These are phyloP conservation scores for Lycocerus yunnanus DNA, from an alignment of 2,888 invertebrate species.

Conservation along the genomic window DNA sequence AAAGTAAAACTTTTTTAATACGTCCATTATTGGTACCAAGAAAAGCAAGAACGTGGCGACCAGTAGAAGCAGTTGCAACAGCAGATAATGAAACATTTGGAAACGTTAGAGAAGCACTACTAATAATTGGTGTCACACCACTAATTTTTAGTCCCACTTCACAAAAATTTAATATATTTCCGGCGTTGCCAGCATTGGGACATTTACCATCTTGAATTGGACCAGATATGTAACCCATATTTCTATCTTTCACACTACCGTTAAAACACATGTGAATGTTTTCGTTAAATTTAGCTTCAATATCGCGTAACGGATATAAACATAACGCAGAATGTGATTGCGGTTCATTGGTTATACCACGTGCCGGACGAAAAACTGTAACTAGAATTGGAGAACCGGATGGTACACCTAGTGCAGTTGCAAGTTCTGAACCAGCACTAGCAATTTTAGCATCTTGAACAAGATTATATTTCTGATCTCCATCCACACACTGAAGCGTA, in stretches of 20 bases:
- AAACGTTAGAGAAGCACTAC: conserved; percentile 77
- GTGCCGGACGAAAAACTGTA: conserved; percentile 87
- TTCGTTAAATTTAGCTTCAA: conserved; percentile 91
- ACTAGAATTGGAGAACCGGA: conserved; percentile 82
- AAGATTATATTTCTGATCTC: conserved; percentile 79
- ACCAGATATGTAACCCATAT: conserved; percentile 89
- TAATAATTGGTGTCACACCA: conserved; percentile 81
- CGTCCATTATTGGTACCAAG: conserved; percentile 85
- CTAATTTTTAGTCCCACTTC: conserved; percentile 91
- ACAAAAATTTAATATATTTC: conserved; percentile 91
- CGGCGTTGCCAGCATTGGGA: conserved; percentile 83
- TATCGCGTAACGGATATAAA: conserved; percentile 86
- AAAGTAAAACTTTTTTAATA: conserved; percentile 83
- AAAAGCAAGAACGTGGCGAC: conserved; percentile 92
- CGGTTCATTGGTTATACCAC: conserved; percentile 84
- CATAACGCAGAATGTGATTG: conserved; percentile 87
- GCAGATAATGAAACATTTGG: conserved; percentile 82
- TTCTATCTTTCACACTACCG: conserved; percentile 89
- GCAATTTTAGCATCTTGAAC: conserved; percentile 92
- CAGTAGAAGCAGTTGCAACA: conserved; percentile 84
- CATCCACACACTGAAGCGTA: conserved; percentile 83
- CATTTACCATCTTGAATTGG: conserved; percentile 91
- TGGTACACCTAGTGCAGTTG: conserved; percentile 80
- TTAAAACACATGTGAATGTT: conserved; percentile 98
- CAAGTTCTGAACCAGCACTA: conserved; percentile 80